Percentiles rank a stretch among this genome's conserved stretches.
These are phyloP conservation scores for Diorhabda elongata DNA, from an alignment of 1,140 invertebrate genomes.

Conservation along the genomic window DNA sequence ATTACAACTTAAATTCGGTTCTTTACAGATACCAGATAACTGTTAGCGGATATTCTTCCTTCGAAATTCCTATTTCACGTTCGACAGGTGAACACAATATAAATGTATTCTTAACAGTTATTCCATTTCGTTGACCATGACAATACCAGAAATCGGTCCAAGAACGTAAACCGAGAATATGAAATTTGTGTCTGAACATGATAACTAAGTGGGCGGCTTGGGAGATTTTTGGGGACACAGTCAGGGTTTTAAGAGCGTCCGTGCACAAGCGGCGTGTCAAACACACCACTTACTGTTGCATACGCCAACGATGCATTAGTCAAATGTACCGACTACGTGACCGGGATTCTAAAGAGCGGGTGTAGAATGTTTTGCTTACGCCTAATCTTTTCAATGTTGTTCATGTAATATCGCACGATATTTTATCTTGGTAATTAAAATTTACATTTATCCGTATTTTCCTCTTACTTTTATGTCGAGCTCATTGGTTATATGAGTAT, in stretches of 20 bases:
- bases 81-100: too few relatives aligned
- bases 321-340: slow-evolving; percentile 37
- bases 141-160: neutral
- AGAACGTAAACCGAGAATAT: slow-evolving; percentile 5
- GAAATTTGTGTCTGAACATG: slow-evolving; percentile 13
- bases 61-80: too few relatives aligned
- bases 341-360: slow-evolving; percentile 14
- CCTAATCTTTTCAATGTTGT: neutral
- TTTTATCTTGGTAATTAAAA: too few relatives aligned
- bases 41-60: too few relatives aligned
- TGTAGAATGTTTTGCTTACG: neutral
- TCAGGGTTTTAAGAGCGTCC: slow-evolving; percentile 12
- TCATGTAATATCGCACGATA: neutral
- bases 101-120: neutral
- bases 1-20: too few relatives aligned
- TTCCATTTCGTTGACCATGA: slow-evolving; percentile 1
- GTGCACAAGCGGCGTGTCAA: slow-evolving; percentile 28
- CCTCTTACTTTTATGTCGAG: too few relatives aligned
- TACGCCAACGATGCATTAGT: slow-evolving; percentile 39
- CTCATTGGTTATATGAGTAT: too few relatives aligned
- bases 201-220: slow-evolving; percentile 5
- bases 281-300: slow-evolving; percentile 40
- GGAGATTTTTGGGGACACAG: neutral
- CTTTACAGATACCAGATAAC: too few relatives aligned
- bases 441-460: too few relatives aligned